Base-by-base conservation (phyloP, 2,888 invertebrate genomes). In the Opisthograptis luteolata region DNA sequence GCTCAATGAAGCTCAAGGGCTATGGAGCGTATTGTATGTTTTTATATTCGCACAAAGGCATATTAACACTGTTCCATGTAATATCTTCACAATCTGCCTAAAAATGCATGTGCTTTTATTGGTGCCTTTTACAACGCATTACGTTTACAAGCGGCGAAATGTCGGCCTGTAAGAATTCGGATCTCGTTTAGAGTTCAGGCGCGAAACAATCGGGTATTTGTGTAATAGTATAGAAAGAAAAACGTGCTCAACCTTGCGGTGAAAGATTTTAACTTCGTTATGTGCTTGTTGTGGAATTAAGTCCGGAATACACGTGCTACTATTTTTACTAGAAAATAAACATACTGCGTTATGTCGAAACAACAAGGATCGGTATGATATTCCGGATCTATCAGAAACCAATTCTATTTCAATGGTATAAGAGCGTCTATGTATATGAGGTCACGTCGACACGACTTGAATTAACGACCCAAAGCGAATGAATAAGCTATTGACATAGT, bases 1-100 rank as follows among this genome's bases (percentile, higher is more conserved):
- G 89, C 89, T 89, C 89, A 89, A 87, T 71, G 65, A 65, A 75
- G 85, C 86, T 87, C 81, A 85, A 86, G 64, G 28, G 43, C 50
- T 66, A 63, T 55, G 60, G 75, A 66, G 70, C 70, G 62, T 67
- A 63, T 68, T 73, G 71, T 64, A 69, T 71, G 64, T 73, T 65
- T n/a, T 54, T 62, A 67, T 62, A 70, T 73, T 82, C 86, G 87
- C 88, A 87, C 87, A 88, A 88, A 85, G 67, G 71, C 78, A 76
- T 79, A 73, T 72, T 73, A 69, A 59, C 57, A 60, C 65, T 53
- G 50, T 56, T 57, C 41, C 50, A 60, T 57, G 58, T 64, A 55
- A 36, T 52, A 54, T 52, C 35, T 57, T 58, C 54, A 44, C 52
- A 52, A 62, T 70, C 66, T 60, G 60, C 70, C 66, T 63, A 73